phyloP scores from a whole-genome alignment of 2,888 invertebrate genomes.

The Phanerotoma sp. region DNA sequence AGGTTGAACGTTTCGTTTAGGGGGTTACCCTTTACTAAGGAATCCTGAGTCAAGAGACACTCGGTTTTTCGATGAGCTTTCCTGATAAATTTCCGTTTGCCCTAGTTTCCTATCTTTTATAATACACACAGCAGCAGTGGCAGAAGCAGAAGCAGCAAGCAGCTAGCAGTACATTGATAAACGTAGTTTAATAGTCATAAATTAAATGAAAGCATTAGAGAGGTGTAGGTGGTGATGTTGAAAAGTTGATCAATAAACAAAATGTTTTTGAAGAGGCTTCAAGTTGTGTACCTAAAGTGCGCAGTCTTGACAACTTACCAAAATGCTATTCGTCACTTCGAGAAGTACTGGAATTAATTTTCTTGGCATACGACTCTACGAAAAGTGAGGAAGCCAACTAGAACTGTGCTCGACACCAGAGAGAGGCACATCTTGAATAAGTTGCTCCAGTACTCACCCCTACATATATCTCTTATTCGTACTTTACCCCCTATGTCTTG shows the following conservation, averaged over 20 bases:
- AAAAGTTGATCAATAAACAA: background rate
- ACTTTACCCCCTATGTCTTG: slow-evolving; percentile 2
- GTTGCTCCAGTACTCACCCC: slow-evolving; percentile 2
- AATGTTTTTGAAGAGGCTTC: background rate
- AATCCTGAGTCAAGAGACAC: background rate
- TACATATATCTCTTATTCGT: slow-evolving; percentile 21
- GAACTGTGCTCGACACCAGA: slow-evolving; percentile 5
- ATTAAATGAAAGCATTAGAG: slow-evolving; percentile 3
- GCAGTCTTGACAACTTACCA: slow-evolving; percentile 2
- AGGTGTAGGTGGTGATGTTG: background rate
- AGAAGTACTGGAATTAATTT: slow-evolving; percentile 11
- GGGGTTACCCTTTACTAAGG: background rate
- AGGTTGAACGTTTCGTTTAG: background rate
- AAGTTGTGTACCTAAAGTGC: background rate
- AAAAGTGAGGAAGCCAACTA: slow-evolving; percentile 7
- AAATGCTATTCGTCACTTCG: slow-evolving; percentile 12
- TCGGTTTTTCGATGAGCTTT: slow-evolving; percentile 6
- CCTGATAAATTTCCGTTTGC: slow-evolving; percentile 16
- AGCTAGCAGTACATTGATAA: background rate
- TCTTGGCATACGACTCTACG: slow-evolving; percentile 14
- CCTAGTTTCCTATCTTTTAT: slow-evolving; percentile 10
- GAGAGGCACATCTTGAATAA: background rate
- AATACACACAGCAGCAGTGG: background rate
- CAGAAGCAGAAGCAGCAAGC: background rate
- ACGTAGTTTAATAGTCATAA: slow-evolving; percentile 11